Conservation (phyloP, 2,113 vertebrate species). For the Nannospalax galili region DNA sequence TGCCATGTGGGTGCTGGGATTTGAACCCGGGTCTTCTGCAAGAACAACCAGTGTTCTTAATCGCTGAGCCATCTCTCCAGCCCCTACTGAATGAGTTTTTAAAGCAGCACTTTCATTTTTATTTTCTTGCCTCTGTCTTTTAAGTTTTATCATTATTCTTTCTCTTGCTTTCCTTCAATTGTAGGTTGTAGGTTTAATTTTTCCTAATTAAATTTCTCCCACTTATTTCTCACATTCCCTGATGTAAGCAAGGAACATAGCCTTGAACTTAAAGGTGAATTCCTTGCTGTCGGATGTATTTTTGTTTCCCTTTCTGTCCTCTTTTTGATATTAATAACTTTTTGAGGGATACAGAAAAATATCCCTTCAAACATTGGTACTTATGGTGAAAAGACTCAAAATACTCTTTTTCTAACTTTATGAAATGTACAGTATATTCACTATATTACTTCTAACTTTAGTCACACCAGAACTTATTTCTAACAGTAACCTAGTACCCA, state of each 20-base stretch:
- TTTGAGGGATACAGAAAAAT: not conserved
- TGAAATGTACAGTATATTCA: not conserved
- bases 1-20: too few relatives aligned
- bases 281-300: not conserved
- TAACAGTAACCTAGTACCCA: not conserved
- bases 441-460: not conserved
- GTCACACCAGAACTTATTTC: not conserved
- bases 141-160: constrained; percentile 12
- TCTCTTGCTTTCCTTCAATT: constrained; percentile 8
- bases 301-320: not conserved
- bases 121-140: not conserved
- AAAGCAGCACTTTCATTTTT: not conserved
- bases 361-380: not conserved
- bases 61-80: too few relatives aligned
- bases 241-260: not conserved
- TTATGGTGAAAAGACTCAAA: not conserved
- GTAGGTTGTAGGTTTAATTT: not conserved
- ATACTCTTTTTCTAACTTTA: not conserved
- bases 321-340: not conserved
- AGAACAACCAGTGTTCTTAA: too few relatives aligned
- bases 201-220: not conserved
- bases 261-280: not conserved
- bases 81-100: not conserved
- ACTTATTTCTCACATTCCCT: not conserved
- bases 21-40: too few relatives aligned